phyloP scores from a whole-genome alignment of 2,113 vertebrate species.

The Ammodramus savannarum region DNA sequence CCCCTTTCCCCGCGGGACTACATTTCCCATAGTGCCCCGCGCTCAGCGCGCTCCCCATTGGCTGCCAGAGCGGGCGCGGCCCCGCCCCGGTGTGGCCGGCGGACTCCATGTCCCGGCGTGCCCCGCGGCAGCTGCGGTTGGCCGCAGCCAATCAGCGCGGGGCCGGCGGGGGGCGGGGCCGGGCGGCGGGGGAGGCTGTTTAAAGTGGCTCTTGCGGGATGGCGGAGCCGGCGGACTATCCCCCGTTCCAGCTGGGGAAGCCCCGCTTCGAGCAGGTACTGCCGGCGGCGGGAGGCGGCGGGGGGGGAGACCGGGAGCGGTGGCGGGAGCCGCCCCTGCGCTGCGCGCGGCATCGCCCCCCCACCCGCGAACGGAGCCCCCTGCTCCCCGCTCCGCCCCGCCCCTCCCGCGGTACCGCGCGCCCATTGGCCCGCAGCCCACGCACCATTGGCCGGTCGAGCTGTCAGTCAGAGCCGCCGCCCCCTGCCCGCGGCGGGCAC shows the following conservation, averaged over 20 bases:
- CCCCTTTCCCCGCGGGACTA: conserved; percentile 13
- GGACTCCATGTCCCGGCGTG: conserved; percentile 60
- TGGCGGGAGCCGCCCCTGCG: too few relatives aligned
- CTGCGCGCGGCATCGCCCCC: not conserved
- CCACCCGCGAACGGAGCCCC: too few relatives aligned
- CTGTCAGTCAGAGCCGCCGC: too few relatives aligned
- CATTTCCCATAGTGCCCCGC: conserved; percentile 68
- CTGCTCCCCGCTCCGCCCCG: too few relatives aligned
- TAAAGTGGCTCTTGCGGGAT: conserved; percentile 74
- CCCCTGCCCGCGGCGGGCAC: too few relatives aligned
- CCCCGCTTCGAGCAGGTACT: conserved; percentile 88
- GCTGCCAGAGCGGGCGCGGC: rapidly evolving
- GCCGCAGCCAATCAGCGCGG: conserved; percentile 51
- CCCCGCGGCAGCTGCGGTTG: conserved; percentile 62
- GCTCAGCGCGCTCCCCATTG: not conserved
- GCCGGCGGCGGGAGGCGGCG: not conserved
- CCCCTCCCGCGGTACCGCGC: too few relatives aligned
- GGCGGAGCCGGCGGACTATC: conserved; percentile 78
- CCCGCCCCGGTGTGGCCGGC: not conserved
- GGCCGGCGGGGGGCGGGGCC: conserved; percentile 28
- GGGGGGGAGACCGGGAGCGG: not conserved
- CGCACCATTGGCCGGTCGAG: too few relatives aligned
- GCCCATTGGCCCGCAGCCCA: too few relatives aligned
- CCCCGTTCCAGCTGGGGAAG: conserved; percentile 81
- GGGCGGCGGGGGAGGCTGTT: conserved; percentile 51